Base-by-base conservation (phyloP, 2,888 invertebrate genomes). In the Patella depressa region DNA sequence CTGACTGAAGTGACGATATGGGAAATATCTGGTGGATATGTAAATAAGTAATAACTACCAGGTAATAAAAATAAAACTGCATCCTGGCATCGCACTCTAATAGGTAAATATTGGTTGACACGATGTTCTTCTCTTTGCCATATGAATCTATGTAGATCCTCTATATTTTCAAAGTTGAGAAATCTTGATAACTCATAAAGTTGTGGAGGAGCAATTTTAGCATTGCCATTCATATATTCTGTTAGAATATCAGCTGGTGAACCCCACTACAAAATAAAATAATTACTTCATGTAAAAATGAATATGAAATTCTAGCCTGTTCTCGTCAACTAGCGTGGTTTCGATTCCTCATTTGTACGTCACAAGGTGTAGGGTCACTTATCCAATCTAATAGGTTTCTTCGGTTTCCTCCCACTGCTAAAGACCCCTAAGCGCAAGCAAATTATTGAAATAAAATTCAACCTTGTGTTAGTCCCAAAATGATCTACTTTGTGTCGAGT, bases 121-220 rank as follows among this genome's bases (percentile, higher is more conserved):
- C 94, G 94, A 73, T 92, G 88, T 73, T 90, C 89, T 73, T 93
- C 93, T 59, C 95, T 93, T 17, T 93, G 88, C 69, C 92, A 89
- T 1, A 95, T 94, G 90, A 95, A 95, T 34, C 80, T 71, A 69
- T 82, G 76, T 45, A 96, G 91, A 75, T 94, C 88, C 3, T 94
- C 93, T 73, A 95, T 90, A 72, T 93, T 92, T 9, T 90, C 86
- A 82, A 95, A 93, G 80, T 93, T 93, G 0, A 93, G 90, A 45
- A 96, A 91, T 74, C 95, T 93, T 15, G 93, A 93, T 2, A 96
- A 90, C 92, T 97, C 96, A 89, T 96, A 96, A 74, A 93, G 90
- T 91, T 97, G 97, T 0, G 97, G 96, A 2, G 95, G 95, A 72
- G 94, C 94, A 17, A 97, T 87, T 76, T 91, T n/a, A 24, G 24